Percentiles rank a stretch among this genome's conserved stretches.
These are phyloP conservation scores for Volucella inanis DNA, from an alignment of 2,888 invertebrate genomes.

Conservation along the genomic window DNA sequence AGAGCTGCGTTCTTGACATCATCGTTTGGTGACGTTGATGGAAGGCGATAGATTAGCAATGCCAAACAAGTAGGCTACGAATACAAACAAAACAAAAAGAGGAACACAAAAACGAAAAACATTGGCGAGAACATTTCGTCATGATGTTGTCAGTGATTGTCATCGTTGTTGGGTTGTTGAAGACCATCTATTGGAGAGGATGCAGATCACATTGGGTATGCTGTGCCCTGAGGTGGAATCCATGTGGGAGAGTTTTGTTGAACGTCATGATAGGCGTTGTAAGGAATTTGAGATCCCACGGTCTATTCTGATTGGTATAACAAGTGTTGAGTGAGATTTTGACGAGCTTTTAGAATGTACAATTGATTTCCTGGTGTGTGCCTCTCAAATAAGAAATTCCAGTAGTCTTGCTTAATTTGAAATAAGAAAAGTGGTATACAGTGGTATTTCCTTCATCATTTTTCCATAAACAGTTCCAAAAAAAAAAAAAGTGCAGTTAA, in stretches of 20 bases:
- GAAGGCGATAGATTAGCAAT: conserved; percentile 61
- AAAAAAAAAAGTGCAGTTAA: too few relatives aligned
- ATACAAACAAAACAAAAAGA: too few relatives aligned
- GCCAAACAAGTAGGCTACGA: conserved; percentile 26
- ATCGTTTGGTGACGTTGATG: conserved; percentile 57
- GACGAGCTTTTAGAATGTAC: too few relatives aligned
- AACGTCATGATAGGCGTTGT: background rate
- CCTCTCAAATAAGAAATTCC: too few relatives aligned
- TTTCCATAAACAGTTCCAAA: too few relatives aligned
- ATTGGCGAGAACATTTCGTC: conserved; percentile 72
- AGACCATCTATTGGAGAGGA: conserved; percentile 20
- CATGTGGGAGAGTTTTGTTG: background rate
- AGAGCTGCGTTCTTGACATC: conserved; percentile 62
- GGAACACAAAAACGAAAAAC: conserved; percentile 3
- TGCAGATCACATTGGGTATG: conserved; percentile 17
- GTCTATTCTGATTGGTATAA: background rate
- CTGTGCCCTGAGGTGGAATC: conserved; percentile 15
- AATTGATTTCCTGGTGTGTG: too few relatives aligned
- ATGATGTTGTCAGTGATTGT: conserved; percentile 67
- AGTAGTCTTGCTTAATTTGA: too few relatives aligned
- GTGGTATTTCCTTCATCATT: too few relatives aligned
- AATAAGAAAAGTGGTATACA: too few relatives aligned
- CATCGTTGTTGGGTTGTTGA: conserved; percentile 33
- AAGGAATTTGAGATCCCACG: conserved; percentile 34
- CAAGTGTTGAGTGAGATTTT: background rate